These are phyloP conservation scores for Hylomyscus alleni DNA, from an alignment of 2,797 vertebrate species.

Conservation along the genomic window DNA sequence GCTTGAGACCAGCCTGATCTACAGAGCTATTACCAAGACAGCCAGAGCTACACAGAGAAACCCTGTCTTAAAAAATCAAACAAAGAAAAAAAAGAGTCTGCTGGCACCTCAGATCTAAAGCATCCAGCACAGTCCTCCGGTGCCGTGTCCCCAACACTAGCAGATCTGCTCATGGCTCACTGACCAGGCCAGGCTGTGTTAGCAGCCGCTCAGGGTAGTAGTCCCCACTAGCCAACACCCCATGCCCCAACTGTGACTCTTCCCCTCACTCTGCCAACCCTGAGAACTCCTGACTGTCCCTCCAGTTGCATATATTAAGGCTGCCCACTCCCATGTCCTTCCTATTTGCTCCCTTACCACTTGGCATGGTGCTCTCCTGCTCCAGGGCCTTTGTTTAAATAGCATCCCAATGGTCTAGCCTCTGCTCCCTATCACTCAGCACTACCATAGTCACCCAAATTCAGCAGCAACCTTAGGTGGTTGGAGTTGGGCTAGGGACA, in stretches of 20 bases:
- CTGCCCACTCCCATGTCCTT: background rate
- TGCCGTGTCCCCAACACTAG: background rate
- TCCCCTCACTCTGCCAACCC: background rate
- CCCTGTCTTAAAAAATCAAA: background rate
- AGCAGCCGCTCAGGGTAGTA: background rate
- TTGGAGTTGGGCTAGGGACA: background rate
- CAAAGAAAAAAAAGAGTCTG: background rate
- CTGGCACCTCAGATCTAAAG: background rate
- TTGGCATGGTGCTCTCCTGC: background rate
- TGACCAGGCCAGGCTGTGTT: background rate
- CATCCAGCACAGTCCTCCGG: too few relatives aligned
- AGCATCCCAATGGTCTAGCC: background rate
- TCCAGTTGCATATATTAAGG: background rate
- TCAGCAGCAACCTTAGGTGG: background rate
- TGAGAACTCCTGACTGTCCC: too few relatives aligned
- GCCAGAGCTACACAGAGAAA: background rate
- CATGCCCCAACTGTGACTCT: rapidly evolving
- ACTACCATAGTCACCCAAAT: background rate
- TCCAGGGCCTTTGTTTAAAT: background rate
- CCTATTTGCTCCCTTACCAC: too few relatives aligned
- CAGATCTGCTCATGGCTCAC: background rate
- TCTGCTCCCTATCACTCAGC: background rate
- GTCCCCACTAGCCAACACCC: background rate
- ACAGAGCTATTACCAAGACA: background rate
- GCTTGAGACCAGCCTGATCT: background rate